phyloP scores from a whole-genome alignment of 2,888 invertebrate species.

The Melikaiella ostensackeni region DNA sequence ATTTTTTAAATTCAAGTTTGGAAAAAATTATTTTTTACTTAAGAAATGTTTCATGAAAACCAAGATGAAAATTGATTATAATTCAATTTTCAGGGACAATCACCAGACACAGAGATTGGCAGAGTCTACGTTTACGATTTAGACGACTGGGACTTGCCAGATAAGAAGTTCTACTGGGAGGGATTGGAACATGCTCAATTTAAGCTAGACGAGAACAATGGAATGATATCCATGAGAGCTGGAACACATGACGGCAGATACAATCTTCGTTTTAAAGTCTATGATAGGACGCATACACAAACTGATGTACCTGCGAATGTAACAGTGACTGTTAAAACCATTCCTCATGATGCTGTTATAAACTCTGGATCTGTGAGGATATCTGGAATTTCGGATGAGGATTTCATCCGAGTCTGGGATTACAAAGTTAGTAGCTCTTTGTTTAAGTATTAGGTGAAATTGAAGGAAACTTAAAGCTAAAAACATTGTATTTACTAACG shows the following conservation, averaged over 20 bases:
- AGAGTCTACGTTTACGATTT: conserved; percentile 97
- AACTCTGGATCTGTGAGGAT: conserved; percentile 97
- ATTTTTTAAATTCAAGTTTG: not conserved
- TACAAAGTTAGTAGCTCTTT: conserved; percentile 80
- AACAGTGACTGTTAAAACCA: conserved; percentile 94
- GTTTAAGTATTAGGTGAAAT: not conserved
- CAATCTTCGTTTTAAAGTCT: conserved; percentile 90
- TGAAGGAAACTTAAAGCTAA: not conserved
- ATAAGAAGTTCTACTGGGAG: conserved; percentile 98
- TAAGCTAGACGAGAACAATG: conserved; percentile 92
- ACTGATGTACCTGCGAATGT: conserved; percentile 98
- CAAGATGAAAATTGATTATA: not conserved
- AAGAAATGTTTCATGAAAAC: no score
- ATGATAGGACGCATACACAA: conserved; percentile 96
- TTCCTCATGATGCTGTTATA: conserved; percentile 95
- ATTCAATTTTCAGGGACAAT: conserved; percentile 83
- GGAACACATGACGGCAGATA: conserved; percentile 94
- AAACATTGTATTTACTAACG: not conserved
- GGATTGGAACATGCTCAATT: conserved; percentile 91
- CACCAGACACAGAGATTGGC: conserved; percentile 94
- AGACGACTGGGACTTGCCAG: conserved; percentile 99
- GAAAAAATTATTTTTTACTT: not conserved
- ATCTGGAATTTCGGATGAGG: conserved; percentile 96
- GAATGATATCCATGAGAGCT: conserved; percentile 97
- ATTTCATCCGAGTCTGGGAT: conserved; percentile 97